Base-by-base conservation (phyloP, 2,888 invertebrate species). In the Plagodis pulveraria region DNA sequence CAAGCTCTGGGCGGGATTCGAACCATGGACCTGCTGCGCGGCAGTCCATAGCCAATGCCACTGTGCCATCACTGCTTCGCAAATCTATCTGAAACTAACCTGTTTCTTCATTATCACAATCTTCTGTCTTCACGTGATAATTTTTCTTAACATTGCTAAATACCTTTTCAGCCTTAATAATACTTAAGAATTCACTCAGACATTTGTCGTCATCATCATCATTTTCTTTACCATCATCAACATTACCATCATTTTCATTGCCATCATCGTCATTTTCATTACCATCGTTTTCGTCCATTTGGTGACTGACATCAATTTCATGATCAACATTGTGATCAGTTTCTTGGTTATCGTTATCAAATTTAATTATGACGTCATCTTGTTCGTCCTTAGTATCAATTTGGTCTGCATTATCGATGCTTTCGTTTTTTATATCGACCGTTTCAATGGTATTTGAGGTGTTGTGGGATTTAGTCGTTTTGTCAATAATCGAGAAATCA, bases 151-250 rank as follows among this genome's bases (percentile, higher is more conserved):
- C 34, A 6, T 55, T 43, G 33, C 9, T 34, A 6, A 35, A 11
- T 5, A 40, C 10, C 12, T 56, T 56, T 34, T 61, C 60, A 0
- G 11, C 41, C 40, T 61, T 61, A 10, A 61, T 45, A 0, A 10
- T 34, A 12, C 34, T 46, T 42, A 61, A 36, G 32, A 52, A 53
- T 10, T 61, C 60, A 22, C 60, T 61, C 0, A 61, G 49, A 5
- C 44, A 51, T 6, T 48, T 56, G 32, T 61, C 56, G 6, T 61
- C 60, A 38, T 61, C 60, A 6, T 56, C 55, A 12, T 59, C 54
- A 33, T 45, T 33, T 12, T 49, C 40, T 0, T 41, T 12, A 8
- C 6, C 48, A 52, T 11, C 22, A 10, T n/a, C 7, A n/a, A 22
- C 7, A 45, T n/a, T 38, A 10, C n/a, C 7, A n/a, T 35, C 7